Evolutionary conservation across 2,888 invertebrate species (phyloP), one percentile per base, ranked within the genome.

Genomic region (Drosophila borealis): DNA sequence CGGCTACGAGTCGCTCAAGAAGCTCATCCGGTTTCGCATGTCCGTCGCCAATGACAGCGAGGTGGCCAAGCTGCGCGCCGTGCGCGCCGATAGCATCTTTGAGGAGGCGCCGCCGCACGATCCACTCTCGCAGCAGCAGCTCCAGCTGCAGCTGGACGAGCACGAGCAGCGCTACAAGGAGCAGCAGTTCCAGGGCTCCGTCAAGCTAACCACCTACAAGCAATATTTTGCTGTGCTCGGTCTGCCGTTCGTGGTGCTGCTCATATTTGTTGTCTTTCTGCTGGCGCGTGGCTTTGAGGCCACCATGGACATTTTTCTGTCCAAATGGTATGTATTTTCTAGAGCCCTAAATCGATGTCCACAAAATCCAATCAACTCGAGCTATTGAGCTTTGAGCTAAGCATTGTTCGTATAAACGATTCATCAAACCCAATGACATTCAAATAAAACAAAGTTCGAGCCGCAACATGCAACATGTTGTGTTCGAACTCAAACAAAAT

Each of bases 231-330:
- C 83, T 8, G 89, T 93, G 0, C 93, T 94, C 2, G 93, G 94
- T 0, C 94, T 94, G 19, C 78, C 85, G 0, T 70, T 84, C 25
- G 44, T 90, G 10, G 79, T 92, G 9, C 33, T 76, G 0, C 41
- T 88, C 4, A 81, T 92, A 9, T 92, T 93, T 70, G 0, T 93
- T 0, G 88, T 94, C 0, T 93, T 95, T 46, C 4, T 95, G 0
- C 25, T 95, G 8, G 94, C 95, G 0, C 95, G 96, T 89, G 91
- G 92, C 0, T 91, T 94, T 0, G 95, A 95, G 4, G 95, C 95
- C n/a, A 93, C 94, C 0, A 93, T 94, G 14, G 97, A 97, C 79
- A 96, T 94, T 74, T 97, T 96, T 93, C 93, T 96, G 0, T 95
- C 96, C 79, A 95, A 93, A 86, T 96, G 96, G 96, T 95, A 87